These are phyloP conservation scores for Diadegma fenestrale DNA, from an alignment of 2,888 invertebrate genomes.

Conservation along the genomic window DNA sequence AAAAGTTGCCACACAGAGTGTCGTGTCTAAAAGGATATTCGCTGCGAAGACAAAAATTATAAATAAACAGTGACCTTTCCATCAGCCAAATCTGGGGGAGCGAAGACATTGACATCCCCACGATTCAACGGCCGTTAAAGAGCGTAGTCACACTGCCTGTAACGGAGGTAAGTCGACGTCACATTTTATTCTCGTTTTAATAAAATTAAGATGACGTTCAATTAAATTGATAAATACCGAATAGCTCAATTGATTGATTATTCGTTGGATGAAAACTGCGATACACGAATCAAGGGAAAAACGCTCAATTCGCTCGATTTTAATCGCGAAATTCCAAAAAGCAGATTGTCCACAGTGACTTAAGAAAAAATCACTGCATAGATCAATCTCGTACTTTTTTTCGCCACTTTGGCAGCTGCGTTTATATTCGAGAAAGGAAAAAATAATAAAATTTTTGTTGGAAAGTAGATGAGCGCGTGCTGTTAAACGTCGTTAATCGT, in stretches of 20 bases:
- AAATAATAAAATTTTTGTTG: constrained; percentile 15
- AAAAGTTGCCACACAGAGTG: constrained; percentile 3
- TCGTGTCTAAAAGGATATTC: constrained; percentile 2
- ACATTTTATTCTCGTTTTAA: neutral
- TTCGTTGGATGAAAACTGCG: neutral
- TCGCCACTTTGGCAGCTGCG: constrained; percentile 50
- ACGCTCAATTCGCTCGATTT: too few species aligned
- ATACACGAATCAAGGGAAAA: neutral
- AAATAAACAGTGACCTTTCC: neutral
- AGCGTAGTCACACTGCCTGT: constrained; percentile 79
- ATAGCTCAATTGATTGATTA: neutral
- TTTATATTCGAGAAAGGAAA: constrained; percentile 29
- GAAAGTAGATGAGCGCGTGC: constrained; percentile 45
- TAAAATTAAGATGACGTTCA: neutral
- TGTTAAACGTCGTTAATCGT: constrained; percentile 56
- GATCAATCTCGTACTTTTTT: constrained; percentile 29
- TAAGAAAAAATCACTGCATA: constrained; percentile 17
- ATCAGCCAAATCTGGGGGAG: neutral
- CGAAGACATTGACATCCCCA: constrained; percentile 56
- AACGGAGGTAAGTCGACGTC: constrained; percentile 78
- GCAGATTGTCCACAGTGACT: constrained; percentile 14
- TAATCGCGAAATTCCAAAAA: neutral
- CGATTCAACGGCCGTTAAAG: constrained; percentile 69
- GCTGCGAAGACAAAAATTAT: neutral
- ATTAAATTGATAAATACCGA: too few species aligned